Evolutionary conservation across 2,888 invertebrate genomes (phyloP), one percentile per base, ranked within the genome.

Genomic region (Fragum fragum): DNA sequence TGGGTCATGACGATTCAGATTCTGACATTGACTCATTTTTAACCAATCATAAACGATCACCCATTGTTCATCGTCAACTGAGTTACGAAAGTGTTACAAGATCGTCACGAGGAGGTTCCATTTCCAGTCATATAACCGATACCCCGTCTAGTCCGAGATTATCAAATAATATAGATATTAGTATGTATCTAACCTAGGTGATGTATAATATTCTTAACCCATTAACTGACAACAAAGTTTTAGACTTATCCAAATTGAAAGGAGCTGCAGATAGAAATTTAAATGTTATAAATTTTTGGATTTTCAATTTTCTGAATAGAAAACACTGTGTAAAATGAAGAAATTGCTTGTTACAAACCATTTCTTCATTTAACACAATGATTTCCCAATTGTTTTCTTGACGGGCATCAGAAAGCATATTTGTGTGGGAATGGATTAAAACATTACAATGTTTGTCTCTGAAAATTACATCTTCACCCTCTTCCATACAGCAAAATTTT

Each of bases 1-100:
- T 76, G 47, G 89, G 93, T 97, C 94, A 98, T 98, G 92, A 99
- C 98, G 94, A 98, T 98, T 93, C 82, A 21, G 81, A 79, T 23
- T 86, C 85, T 28, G 89, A 88, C 71, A 79, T 81, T 57, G 99
- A 95, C 68, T 73, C 88, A 59, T 89, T 81, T 81, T 81, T 89
- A 79, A 68, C 85, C 68, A 88, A 82, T 81, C 87, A 87, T 61
- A 86, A 84, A 55, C 80, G 83, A 28, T 84, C 85, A 28, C 84
- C 86, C 23, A 71, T 87, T 32, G 69, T 74, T n/a, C 82, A 71
- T 36, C 79, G 83, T 55, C 73, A 72, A 61, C 55, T 76, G 39
- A 81, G 87, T 73, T 77, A 61, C 6, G 83, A 81, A 32, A 83
- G 79, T 26, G 78, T 80, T 39, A 79, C 76, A 53, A 59, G 74